phyloP scores from a whole-genome alignment of 2,113 vertebrate species.

The Pygathrix nemaeus region DNA sequence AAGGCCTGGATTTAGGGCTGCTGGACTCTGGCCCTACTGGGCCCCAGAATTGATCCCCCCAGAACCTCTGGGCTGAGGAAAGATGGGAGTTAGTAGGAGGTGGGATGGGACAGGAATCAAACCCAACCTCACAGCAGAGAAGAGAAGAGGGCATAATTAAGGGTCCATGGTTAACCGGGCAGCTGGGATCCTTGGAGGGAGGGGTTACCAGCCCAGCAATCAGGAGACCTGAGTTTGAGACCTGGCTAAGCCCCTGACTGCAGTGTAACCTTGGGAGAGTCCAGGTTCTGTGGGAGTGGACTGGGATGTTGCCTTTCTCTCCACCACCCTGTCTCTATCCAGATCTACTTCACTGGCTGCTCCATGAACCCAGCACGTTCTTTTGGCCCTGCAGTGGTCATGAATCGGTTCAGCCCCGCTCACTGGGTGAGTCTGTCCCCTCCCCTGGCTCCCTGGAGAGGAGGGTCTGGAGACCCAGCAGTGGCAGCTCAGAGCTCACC shows the following conservation, averaged over 20 bases:
- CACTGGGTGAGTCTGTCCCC: slow-evolving; percentile 85
- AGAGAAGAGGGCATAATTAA: neutral
- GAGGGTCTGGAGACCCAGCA: neutral
- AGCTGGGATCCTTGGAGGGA: neutral
- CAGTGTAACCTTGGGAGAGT: neutral
- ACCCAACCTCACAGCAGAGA: neutral
- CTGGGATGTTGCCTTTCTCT: neutral
- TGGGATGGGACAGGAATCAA: neutral
- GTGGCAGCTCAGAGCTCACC: neutral
- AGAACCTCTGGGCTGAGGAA: neutral
- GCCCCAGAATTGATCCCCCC: neutral
- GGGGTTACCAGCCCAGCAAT: neutral
- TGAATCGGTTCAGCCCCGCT: slow-evolving; percentile 76
- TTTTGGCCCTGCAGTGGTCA: slow-evolving; percentile 84
- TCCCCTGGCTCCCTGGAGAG: neutral
- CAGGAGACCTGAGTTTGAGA: neutral
- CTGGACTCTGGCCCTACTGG: neutral
- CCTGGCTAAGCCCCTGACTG: neutral
- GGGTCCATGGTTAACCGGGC: neutral
- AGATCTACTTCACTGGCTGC: slow-evolving; percentile 90
- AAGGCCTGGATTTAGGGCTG: neutral
- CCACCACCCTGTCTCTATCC: neutral
- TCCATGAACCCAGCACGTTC: slow-evolving; percentile 91
- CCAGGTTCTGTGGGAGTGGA: neutral
- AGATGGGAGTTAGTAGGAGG: neutral